Conservation (phyloP, 2,797 vertebrate genomes). For the Selene dorsalis region DNA sequence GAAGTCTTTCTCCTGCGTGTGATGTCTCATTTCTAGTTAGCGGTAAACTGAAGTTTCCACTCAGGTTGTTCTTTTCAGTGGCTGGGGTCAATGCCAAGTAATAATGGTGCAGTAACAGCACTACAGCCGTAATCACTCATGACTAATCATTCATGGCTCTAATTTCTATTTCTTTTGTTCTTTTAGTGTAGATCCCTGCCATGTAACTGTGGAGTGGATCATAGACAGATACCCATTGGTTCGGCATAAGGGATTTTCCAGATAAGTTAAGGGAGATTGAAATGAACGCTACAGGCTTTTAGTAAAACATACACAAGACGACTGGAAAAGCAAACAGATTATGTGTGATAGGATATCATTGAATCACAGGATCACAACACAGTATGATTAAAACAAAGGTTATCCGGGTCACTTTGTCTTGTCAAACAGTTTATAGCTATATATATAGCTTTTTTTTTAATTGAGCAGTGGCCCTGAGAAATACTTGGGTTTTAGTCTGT, state of each 20-base stretch:
- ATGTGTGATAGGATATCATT: conserved; percentile 42
- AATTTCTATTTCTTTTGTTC: conserved; percentile 27
- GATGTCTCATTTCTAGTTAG: conserved; percentile 44
- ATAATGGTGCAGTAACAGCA: conserved; percentile 49
- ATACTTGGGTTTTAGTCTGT: conserved; percentile 7
- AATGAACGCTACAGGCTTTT: conserved; percentile 56
- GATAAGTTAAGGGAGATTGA: conserved; percentile 54
- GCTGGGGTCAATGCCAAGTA: conserved; percentile 49
- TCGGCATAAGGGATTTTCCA: conserved; percentile 25
- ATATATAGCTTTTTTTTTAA: no score
- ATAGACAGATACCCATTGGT: conserved; percentile 45
- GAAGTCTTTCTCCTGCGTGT: conserved; percentile 23
- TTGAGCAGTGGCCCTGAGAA: neutral
- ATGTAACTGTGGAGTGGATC: conserved; percentile 33
- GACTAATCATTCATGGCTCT: conserved; percentile 51
- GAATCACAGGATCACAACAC: conserved; percentile 11
- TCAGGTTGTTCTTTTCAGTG: conserved; percentile 52
- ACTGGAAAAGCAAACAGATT: conserved; percentile 42
- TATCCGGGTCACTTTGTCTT: conserved; percentile 31
- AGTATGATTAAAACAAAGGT: conserved; percentile 45
- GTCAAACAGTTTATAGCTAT: neutral
- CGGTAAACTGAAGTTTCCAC: conserved; percentile 25
- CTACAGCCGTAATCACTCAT: conserved; percentile 44
- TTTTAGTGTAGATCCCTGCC: conserved; percentile 28
- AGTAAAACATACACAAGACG: conserved; percentile 52